Evolutionary conservation across 2,797 vertebrate genomes (phyloP).

Genomic region (Avahi laniger): DNA sequence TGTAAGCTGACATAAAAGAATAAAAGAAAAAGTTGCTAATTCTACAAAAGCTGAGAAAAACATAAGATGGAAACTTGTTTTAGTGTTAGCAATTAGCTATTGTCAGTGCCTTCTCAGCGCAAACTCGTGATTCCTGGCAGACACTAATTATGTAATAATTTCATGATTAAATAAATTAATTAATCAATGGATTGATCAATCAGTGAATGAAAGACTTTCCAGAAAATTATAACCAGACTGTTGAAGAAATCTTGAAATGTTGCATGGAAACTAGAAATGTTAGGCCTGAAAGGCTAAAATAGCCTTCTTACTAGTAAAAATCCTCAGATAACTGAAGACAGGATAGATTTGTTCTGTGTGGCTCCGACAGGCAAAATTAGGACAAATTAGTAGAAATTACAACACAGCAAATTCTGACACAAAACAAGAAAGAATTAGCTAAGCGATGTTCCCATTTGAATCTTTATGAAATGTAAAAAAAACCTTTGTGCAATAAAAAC

Average conservation of each 20-base stretch:
- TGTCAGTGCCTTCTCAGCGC: not conserved
- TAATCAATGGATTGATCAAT: not conserved
- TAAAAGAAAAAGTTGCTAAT: not conserved
- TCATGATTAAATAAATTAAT: not conserved
- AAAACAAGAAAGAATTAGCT: not conserved
- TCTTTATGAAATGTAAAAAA: not conserved
- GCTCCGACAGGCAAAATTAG: not conserved
- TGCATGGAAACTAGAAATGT: not conserved
- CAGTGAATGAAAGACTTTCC: not conserved
- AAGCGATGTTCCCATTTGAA: not conserved
- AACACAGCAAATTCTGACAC: not conserved
- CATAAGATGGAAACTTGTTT: not conserved
- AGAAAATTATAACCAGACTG: not conserved
- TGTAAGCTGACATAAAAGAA: not conserved
- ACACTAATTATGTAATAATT: not conserved
- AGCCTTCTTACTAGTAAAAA: not conserved
- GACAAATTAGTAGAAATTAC: not conserved
- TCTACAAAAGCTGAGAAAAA: not conserved
- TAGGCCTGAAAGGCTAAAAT: not conserved
- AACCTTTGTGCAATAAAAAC: not conserved
- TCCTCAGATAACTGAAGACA: not conserved
- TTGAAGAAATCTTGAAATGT: slow-evolving; percentile 3
- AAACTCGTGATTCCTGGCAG: not conserved
- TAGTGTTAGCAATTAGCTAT: not conserved
- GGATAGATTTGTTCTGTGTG: not conserved